Conservation (phyloP, 1,140 invertebrate genomes). For the Drosophila jambulina region DNA sequence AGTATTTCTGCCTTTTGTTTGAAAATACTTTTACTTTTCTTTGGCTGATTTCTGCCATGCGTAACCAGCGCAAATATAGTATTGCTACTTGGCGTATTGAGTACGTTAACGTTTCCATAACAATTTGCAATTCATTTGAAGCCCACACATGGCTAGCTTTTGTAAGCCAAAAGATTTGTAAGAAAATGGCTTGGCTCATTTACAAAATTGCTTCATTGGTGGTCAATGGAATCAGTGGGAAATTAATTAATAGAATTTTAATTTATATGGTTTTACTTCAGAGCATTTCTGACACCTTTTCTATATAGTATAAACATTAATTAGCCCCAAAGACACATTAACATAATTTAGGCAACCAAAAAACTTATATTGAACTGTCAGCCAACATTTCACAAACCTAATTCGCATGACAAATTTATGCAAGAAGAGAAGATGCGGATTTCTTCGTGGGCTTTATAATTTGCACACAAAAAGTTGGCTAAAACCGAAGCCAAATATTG, state of each 20-base stretch:
- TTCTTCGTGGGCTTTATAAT: constrained; percentile 38
- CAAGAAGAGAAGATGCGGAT: constrained; percentile 33
- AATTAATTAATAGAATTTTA: constrained; percentile 13
- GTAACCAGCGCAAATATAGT: constrained; percentile 42
- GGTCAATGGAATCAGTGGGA: constrained; percentile 11
- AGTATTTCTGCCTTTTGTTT: constrained; percentile 41
- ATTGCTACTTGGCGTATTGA: constrained; percentile 37
- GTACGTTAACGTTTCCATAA: constrained; percentile 48
- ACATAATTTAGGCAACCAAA: constrained; percentile 7
- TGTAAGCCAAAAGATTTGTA: constrained; percentile 11
- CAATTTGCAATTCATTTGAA: constrained; percentile 47
- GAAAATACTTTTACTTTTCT: constrained; percentile 71
- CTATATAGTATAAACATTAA: background rate
- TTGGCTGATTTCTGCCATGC: constrained; percentile 50
- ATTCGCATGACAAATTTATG: constrained; percentile 72
- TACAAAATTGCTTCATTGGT: constrained; percentile 19
- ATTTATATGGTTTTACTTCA: too few species aligned
- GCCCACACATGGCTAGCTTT: constrained; percentile 39
- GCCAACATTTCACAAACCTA: constrained; percentile 63
- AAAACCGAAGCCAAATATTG: constrained; percentile 52
- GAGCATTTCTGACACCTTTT: background rate
- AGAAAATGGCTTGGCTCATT: constrained; percentile 29
- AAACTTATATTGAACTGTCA: constrained; percentile 52
- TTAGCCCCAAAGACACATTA: constrained; percentile 6
- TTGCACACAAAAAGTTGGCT: constrained; percentile 60